A percentile compares a stretch with the other conserved stretches of the same genome.
phyloP scores from a whole-genome alignment of 2,888 invertebrate genomes.

The Cataglyphis cursor region DNA sequence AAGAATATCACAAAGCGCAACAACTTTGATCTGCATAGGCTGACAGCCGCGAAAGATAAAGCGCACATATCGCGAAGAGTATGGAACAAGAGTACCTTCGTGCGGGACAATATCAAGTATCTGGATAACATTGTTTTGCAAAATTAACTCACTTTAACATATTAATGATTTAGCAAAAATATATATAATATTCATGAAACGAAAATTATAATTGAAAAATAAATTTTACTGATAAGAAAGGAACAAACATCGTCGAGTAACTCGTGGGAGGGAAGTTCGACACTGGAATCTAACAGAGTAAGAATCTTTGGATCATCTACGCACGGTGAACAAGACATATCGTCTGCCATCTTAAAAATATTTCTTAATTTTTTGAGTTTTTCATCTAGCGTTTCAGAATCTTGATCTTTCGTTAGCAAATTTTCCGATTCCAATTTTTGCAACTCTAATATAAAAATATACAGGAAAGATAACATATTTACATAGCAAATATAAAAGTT shows the following conservation, averaged over 20 bases:
- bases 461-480: neutral
- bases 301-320: slow-evolving; percentile 66
- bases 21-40: slow-evolving; percentile 85
- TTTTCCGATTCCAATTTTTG: neutral
- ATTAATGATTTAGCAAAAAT: neutral
- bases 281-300: slow-evolving; percentile 56
- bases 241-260: slow-evolving; percentile 68
- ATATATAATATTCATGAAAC: neutral
- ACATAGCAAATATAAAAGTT: neutral
- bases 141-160: neutral
- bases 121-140: slow-evolving; percentile 51
- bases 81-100: slow-evolving; percentile 69
- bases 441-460: slow-evolving; percentile 6
- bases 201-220: neutral
- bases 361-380: slow-evolving; percentile 59
- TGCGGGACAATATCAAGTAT: slow-evolving; percentile 71
- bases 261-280: slow-evolving; percentile 40
- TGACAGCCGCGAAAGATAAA: slow-evolving; percentile 72
- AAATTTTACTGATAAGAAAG: neutral
- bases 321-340: slow-evolving; percentile 31
- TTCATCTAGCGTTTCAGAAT: neutral
- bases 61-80: slow-evolving; percentile 69
- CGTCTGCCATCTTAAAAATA: slow-evolving; percentile 63
- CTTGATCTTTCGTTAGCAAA: neutral
- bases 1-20: slow-evolving; percentile 88